Base-by-base conservation (phyloP, 1,140 invertebrate genomes). In the Drosophila arizonae region DNA sequence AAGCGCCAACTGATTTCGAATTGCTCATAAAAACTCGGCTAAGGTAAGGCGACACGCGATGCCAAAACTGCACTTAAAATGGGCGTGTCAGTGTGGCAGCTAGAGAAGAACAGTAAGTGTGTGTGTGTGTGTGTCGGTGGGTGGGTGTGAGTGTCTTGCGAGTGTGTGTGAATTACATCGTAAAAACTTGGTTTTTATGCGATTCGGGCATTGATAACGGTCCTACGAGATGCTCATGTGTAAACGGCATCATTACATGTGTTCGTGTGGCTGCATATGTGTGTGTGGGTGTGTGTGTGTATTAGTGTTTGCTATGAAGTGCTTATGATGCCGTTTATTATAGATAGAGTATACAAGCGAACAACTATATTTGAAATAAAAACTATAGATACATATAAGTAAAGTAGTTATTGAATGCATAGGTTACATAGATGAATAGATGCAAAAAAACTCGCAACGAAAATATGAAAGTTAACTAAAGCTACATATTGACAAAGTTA, bases 1-100 rank as follows among this genome's bases (percentile, higher is more conserved):
- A 76, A 82, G 82, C 84, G 84, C 82, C 78, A 80, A 74, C 82
- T 78, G 77, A 86, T 85, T 85, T 81, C 74, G 66, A 85, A 79
- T 76, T 82, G 76, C 84, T 82, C 82, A 87, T 86, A 86, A 86
- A 86, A 86, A 79, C 46, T 58, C 60, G 33, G 61, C 73, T 65
- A 80, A 85, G 74, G 77, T 77, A 77, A 66, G 76, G 76, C 51
- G 70, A 52, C 69, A 71, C 60, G 28, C 45, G 61, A 64, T 55
- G 60, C 55, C 52, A 60, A 60, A 75, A 71, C 66, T 75, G 72
- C 67, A 71, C 65, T 73, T 46, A 71, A 71, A 58, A 72, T 58
- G 54, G 69, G 62, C 64, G 52, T 46, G 43, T 55, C 57, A 48
- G 26, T 55, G 63, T 55, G 45, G 11, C 24, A 28, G 45, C 26